Base-by-base conservation (phyloP, 1,140 invertebrate species). In the Drosophila triauraria region DNA sequence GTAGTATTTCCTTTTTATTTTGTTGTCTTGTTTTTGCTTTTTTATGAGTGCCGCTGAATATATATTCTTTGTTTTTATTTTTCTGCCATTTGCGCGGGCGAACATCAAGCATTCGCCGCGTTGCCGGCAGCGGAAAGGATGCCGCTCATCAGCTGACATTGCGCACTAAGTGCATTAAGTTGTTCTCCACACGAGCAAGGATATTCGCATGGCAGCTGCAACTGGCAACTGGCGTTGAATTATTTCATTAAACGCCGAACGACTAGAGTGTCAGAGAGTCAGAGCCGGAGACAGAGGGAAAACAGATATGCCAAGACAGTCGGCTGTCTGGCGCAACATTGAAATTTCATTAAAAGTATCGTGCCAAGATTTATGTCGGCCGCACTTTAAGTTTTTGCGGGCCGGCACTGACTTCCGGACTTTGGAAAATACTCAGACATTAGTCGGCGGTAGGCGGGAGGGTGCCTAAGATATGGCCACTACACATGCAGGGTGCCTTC, bases 321-420 rank as follows among this genome's bases (percentile, higher is more conserved):
- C 54, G 38, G 56, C 61, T 74, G 46, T 35, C 63, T 46, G 48
- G 53, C 61, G 67, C 67, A 86, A 88, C 84, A 88, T 88, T 88
- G 84, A 88, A 88, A 88, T 88, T 88, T 88, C 84, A 88, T 88
- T 88, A 88, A 88, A 90, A 90, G 84, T 81, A 88, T 80, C 84
- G 83, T 60, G 44, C 47, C 30, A 84, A 72, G 69, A 88, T 88
- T 88, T 88, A 88, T 88, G 85, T 71, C 60, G 62, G 68, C 72
- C 72, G 65, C 75, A 79, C 84, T 87, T 87, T 88, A 88, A 83
- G 83, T 78, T 72, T 72, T 60, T 78, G 84, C 80, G 64, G 64
- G 71, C 71, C 65, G 67, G 80, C 80, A 78, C 59, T 78, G 65
- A 88, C 85, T 88, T 88, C 84, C 84, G 84, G 51, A 61, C 77